Percentiles rank a stretch among this genome's conserved stretches.
These are phyloP conservation scores for Podocnemis expansa DNA, from an alignment of 2,113 vertebrate genomes.

Conservation along the genomic window DNA sequence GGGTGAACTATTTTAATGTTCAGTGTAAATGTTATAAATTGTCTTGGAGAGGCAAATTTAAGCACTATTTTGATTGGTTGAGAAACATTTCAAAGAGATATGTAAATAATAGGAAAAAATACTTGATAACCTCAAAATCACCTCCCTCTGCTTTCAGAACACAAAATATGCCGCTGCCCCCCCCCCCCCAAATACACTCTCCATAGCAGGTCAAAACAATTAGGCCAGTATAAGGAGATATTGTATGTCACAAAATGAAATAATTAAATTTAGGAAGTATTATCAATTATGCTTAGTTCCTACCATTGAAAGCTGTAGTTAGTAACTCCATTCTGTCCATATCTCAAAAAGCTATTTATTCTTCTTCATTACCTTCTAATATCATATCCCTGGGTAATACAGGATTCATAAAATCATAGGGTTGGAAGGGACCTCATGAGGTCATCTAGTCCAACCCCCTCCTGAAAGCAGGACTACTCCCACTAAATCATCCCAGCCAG, in stretches of 20 bases:
- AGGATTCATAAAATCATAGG: too few species aligned
- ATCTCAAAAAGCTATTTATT: constrained; percentile 66
- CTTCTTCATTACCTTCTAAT: constrained; percentile 46
- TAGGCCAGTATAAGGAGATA: constrained; percentile 46
- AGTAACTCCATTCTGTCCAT: constrained; percentile 49
- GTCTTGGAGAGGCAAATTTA: constrained; percentile 3
- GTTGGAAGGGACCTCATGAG: too few species aligned
- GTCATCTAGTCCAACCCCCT: too few species aligned
- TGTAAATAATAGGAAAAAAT: constrained; percentile 3
- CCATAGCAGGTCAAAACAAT: constrained; percentile 44
- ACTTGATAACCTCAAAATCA: constrained; percentile 31
- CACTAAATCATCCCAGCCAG: too few species aligned
- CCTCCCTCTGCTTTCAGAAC: constrained; percentile 26
- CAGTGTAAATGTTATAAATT: background rate
- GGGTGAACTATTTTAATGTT: constrained; percentile 37
- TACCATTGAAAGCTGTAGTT: background rate
- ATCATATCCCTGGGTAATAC: constrained; percentile 9
- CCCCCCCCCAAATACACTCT: background rate
- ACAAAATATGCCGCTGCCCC: too few species aligned
- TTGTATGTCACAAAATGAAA: constrained; percentile 18
- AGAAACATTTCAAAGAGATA: background rate
- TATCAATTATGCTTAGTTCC: constrained; percentile 52
- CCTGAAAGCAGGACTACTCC: too few species aligned
- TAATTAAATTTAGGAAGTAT: constrained; percentile 62
- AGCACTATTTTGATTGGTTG: background rate